phyloP scores from a whole-genome alignment of 92 coral and sea anemone genomes.

The Scolanthus callimorphus region DNA sequence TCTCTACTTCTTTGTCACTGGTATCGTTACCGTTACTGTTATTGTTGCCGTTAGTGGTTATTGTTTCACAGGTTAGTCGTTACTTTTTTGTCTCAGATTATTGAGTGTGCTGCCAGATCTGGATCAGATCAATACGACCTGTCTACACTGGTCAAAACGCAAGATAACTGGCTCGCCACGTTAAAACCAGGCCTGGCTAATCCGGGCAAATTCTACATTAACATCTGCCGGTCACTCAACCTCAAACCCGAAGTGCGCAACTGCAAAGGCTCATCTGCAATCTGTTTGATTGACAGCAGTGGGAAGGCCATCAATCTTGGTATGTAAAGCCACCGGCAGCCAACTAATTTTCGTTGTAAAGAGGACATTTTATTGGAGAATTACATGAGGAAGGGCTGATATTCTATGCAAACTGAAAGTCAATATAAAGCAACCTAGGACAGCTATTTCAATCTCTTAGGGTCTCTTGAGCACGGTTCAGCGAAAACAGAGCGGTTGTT shows the following conservation, averaged over 20 bases:
- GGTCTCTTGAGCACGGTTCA: no score
- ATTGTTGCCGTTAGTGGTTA: neutral
- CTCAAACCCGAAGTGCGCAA: conserved; percentile 32
- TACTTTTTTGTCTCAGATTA: conserved; percentile 18
- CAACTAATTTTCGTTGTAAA: no score
- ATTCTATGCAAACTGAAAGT: no score
- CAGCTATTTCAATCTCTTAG: no score
- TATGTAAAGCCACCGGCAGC: no score
- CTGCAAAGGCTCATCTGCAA: conserved; percentile 74
- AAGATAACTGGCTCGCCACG: conserved; percentile 60
- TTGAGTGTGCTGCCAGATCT: conserved; percentile 69
- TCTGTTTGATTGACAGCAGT: conserved; percentile 35
- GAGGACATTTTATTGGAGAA: no score
- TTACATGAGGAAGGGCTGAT: no score
- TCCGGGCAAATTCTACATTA: conserved; percentile 67
- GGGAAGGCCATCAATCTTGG: conserved; percentile 52
- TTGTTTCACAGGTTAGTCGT: neutral
- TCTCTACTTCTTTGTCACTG: no score
- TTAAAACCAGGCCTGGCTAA: conserved; percentile 11
- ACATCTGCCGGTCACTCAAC: conserved; percentile 82
- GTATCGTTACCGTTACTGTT: neutral
- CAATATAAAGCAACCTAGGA: no score
- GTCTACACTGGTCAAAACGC: conserved; percentile 61
- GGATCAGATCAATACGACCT: conserved; percentile 72
- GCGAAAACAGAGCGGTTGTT: no score